These are phyloP conservation scores for Coturnix japonica DNA, from an alignment of 2,113 vertebrate species.

Conservation along the genomic window DNA sequence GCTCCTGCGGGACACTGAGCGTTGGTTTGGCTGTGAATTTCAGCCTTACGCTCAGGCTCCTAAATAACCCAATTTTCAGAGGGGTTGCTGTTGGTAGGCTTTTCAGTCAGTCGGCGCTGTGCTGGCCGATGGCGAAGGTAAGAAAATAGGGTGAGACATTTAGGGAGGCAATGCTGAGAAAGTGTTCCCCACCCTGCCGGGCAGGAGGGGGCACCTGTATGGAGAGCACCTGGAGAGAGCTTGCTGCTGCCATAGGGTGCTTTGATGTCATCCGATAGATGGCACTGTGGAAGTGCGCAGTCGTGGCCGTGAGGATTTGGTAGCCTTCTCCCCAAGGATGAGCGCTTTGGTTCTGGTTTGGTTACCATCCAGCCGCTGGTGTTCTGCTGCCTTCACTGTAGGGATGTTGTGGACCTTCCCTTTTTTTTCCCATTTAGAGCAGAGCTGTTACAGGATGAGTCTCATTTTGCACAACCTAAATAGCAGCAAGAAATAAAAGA, in stretches of 20 bases:
- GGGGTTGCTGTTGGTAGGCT: background rate
- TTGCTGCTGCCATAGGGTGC: background rate
- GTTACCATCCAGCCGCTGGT: background rate
- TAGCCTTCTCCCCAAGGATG: background rate
- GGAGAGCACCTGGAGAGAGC: background rate
- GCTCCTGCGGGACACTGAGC: background rate
- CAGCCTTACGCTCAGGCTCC: background rate
- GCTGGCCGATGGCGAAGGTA: background rate
- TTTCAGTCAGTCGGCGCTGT: background rate
- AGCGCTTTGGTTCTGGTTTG: background rate
- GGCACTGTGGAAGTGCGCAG: conserved; percentile 44
- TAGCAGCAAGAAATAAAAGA: background rate
- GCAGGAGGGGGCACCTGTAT: background rate
- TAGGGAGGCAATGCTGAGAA: background rate
- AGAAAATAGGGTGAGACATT: background rate
- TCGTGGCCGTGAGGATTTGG: background rate
- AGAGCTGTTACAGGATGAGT: background rate
- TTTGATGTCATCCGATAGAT: conserved; percentile 32
- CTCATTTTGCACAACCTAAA: background rate
- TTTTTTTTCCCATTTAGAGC: background rate
- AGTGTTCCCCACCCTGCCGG: background rate
- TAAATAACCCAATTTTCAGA: background rate
- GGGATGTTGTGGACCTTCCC: background rate
- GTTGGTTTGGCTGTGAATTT: background rate
- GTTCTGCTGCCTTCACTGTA: background rate